phyloP scores from a whole-genome alignment of 1,140 invertebrate genomes.

The Tetranychus cinnabarinus region DNA sequence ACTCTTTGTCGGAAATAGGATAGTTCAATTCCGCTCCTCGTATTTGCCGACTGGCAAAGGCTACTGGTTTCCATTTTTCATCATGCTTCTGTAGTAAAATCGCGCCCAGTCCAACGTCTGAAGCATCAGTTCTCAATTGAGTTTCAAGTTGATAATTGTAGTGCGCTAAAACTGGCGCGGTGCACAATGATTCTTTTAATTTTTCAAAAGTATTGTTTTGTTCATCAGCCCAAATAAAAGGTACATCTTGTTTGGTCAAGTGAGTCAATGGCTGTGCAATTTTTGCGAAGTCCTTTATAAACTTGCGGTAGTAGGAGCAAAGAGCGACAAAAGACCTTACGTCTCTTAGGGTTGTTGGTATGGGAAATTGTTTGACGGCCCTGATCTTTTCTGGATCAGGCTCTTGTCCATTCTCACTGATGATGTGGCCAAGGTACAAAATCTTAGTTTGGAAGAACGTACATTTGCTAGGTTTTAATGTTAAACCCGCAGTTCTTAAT shows the following conservation, averaged over 20 bases:
- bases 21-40: constrained; percentile 20
- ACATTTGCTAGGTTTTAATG: constrained; percentile 15
- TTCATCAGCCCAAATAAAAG: not conserved
- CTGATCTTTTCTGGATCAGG: not conserved
- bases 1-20: too few species aligned
- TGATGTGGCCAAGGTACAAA: constrained; percentile 11
- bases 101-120: not conserved
- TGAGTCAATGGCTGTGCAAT: not conserved
- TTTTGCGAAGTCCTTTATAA: not conserved
- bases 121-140: not conserved
- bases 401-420: constrained; percentile 2
- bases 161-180: not conserved
- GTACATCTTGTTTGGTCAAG: not conserved
- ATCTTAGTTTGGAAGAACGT: constrained; percentile 4
- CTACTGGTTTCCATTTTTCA: constrained; percentile 13
- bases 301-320: not conserved
- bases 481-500: constrained; percentile 8
- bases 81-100: not conserved
- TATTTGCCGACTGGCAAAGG: constrained; percentile 15
- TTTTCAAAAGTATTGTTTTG: not conserved
- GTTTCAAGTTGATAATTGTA: not conserved
- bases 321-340: not conserved
- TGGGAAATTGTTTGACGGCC: not conserved
- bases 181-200: not conserved
- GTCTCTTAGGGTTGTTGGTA: not conserved